A percentile compares a stretch with the other conserved stretches of the same genome.
Conservation (phyloP, 1,140 invertebrate genomes). For the Wasmannia auropunctata region DNA sequence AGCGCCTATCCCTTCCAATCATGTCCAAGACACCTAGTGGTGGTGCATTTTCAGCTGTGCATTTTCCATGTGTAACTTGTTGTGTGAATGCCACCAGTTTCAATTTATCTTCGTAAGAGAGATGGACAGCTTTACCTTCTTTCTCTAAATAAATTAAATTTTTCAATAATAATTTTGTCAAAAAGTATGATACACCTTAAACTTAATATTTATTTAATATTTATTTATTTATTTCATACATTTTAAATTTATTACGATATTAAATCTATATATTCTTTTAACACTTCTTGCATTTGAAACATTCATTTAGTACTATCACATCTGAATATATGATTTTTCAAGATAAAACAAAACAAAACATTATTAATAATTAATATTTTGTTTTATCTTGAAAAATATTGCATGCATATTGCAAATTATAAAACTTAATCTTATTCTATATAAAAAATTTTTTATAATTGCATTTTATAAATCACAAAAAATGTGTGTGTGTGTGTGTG, state of each 20-base stretch:
- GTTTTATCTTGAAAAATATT: too few relatives aligned
- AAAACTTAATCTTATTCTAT: background rate
- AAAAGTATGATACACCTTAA: background rate
- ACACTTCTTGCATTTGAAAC: background rate
- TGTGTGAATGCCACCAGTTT: slow-evolving; percentile 96
- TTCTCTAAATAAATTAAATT: slow-evolving; percentile 91
- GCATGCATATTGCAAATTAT: background rate
- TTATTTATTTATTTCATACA: too few relatives aligned
- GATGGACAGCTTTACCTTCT: slow-evolving; percentile 97
- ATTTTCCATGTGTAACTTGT: slow-evolving; percentile 95
- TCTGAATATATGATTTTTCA: background rate
- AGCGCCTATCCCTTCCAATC: slow-evolving; percentile 95
- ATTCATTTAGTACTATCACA: too few relatives aligned
- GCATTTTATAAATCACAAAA: background rate
- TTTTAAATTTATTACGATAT: background rate
- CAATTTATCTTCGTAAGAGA: slow-evolving; percentile 97
- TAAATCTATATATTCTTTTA: background rate
- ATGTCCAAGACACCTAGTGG: slow-evolving; percentile 97
- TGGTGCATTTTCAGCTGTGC: slow-evolving; percentile 89
- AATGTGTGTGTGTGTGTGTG: too few relatives aligned
- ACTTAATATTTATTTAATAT: background rate
- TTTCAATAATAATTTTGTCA: background rate
- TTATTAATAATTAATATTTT: background rate
- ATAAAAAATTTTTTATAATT: background rate
- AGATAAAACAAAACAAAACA: background rate